A percentile compares a stretch with the other conserved stretches of the same genome.
Evolutionary conservation across 1,140 invertebrate species (phyloP).

Genomic region (Trichomalopsis sarcophagae): DNA sequence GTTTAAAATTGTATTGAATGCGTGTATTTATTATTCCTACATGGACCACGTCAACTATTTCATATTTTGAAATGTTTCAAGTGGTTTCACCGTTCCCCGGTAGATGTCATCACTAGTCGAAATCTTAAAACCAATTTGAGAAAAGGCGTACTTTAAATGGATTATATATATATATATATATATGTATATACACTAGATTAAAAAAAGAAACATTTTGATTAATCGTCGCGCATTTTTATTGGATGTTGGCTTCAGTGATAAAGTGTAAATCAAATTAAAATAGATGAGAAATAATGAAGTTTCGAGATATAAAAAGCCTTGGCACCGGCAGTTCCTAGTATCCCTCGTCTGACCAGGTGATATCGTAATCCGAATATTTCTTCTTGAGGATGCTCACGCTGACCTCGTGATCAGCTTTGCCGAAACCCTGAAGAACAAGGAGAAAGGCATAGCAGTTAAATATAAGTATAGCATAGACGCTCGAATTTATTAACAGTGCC

Average conservation of each 20-base stretch:
- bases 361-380: slow-evolving; percentile 83
- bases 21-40: too few species aligned
- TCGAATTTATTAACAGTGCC: too few species aligned
- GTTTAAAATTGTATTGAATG: too few species aligned
- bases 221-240: background rate
- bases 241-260: background rate
- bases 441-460: background rate
- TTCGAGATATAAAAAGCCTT: background rate
- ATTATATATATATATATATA: too few species aligned
- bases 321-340: slow-evolving; percentile 77
- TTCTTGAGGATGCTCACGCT: slow-evolving; percentile 84
- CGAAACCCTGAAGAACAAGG: slow-evolving; percentile 80
- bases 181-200: too few species aligned
- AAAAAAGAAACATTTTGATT: too few species aligned
- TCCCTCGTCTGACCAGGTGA: slow-evolving; percentile 88
- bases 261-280: slow-evolving; percentile 2
- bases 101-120: background rate
- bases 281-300: slow-evolving; percentile 6
- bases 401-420: slow-evolving; percentile 88
- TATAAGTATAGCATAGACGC: too few species aligned
- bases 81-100: background rate
- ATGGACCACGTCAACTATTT: too few species aligned
- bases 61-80: too few species aligned
- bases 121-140: too few species aligned
- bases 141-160: too few species aligned